Base-by-base conservation (phyloP, 1,140 invertebrate genomes). In the Aporrectodea caliginosa region DNA sequence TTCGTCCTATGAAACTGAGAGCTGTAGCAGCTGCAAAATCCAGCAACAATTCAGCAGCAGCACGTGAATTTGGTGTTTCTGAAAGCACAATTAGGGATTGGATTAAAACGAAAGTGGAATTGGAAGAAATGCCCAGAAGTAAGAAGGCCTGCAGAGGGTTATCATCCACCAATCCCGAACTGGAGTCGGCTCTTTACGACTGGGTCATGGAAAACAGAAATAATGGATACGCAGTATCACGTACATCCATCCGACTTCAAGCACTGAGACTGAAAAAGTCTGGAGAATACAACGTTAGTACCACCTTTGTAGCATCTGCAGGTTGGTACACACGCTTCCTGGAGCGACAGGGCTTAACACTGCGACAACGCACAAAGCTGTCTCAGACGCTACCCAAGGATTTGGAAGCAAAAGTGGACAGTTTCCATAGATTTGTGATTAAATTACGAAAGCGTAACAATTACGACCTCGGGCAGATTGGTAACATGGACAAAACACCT, bases 401-500 rank as follows among this genome's bases (percentile, higher is more conserved):
- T 32, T 31, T 83, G 0, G 79, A 83, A 0, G 29, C 1, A 0
- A 82, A 83, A 73, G 70, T 80, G 0, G 75, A 72, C 1, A 69
- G 1, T 0, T 82, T 82, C 34, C 79, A 82, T 0, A 79, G 73
- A 29, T 82, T 83, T 70, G 58, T 82, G 0, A 79, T 79, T 16
- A 70, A 81, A 16, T 35, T 78, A 43, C 30, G 79, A 27, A 83
- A 82, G 75, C n/a, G 14, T 14, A 16, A 75, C 35, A 34, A 43
- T 0, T 80, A 69, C 30, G 74, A 73, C 34, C 58, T 81, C 12
- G 70, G 16, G 2, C 29, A 69, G 1, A 83, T 81, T 58, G 79
- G 73, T 34, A 83, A 84, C 71, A 84, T 83, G 81, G 83, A 84
- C 43, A 79, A 84, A 71, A 80, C 70, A 16, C 81, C 79, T 1